Evolutionary conservation across 2,888 invertebrate species (phyloP), one percentile per base, ranked within the genome.

Genomic region (Drosophila helvetica): DNA sequence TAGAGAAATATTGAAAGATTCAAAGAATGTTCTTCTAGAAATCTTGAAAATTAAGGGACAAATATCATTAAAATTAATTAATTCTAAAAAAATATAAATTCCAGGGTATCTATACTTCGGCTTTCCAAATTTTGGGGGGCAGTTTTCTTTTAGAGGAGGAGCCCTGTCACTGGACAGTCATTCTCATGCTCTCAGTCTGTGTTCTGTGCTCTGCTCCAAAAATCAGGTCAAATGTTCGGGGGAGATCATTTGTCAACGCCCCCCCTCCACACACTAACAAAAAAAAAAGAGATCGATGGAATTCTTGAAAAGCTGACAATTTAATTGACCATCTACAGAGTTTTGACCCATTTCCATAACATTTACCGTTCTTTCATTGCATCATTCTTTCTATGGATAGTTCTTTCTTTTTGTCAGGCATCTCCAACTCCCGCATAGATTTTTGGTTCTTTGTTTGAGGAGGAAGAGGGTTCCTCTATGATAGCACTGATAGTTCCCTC

Each of bases 341-440:
- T 72, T 80, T 79, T 38, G 79, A 80, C 80, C 79, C 68, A 80
- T 78, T 79, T 79, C 63, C 62, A 67, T 58, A 78, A 60, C 64
- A 80, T 75, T 79, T 79, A 79, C 80, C 80, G 80, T 80, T 80
- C 68, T 15, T 38, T 38, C 38, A 75, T 80, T 80, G 78, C 80
- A 70, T 70, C 78, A 80, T 73, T 80, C 22, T 22, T 71, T 50
- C 38, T n/a, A 38, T 22, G 77, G 80, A 74, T 74, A 48, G 58
- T 64, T 58, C 54, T 33, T 75, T 50, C 56, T 59, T 25, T 47
- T 43, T 45, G 30, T 22, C 15, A 15, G 17, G 17, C n/a, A 33
- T n/a, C 22, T 25, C 42, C 45, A 25, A 73, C 79, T 73, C 80
- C 78, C 80, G 70, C 78, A 78, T 71, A 59, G 12, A 19, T 56